phyloP scores from a whole-genome alignment of 1,140 invertebrate species.

The Colletes latitarsis region DNA sequence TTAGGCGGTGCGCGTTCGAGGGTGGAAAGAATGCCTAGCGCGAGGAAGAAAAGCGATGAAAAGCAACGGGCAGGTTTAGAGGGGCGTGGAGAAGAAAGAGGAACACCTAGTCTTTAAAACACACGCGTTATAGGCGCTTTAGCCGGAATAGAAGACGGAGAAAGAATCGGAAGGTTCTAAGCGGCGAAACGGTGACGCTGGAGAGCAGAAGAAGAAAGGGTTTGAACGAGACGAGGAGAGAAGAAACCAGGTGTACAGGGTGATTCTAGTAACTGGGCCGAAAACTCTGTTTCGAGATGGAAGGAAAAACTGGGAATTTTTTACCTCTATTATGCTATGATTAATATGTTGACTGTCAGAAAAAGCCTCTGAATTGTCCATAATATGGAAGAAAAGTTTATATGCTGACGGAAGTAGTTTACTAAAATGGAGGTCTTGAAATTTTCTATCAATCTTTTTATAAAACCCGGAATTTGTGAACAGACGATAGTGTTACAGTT shows the following conservation, averaged over 20 bases:
- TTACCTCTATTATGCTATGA: too few relatives aligned
- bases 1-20: slow-evolving; percentile 13
- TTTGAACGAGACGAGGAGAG: not conserved
- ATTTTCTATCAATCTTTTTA: too few relatives aligned
- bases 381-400: too few relatives aligned
- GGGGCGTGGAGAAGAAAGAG: slow-evolving; percentile 39
- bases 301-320: too few relatives aligned
- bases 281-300: too few relatives aligned
- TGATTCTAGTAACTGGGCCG: too few relatives aligned
- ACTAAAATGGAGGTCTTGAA: too few relatives aligned
- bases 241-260: not conserved
- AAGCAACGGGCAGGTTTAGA: not conserved
- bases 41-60: not conserved
- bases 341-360: too few relatives aligned
- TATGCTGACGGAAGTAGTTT: too few relatives aligned
- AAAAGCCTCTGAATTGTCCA: too few relatives aligned
- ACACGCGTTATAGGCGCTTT: slow-evolving; percentile 7
- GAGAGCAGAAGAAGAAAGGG: slow-evolving; percentile 2
- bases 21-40: slow-evolving; percentile 26
- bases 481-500: too few relatives aligned
- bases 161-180: slow-evolving; percentile 24
- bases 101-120: slow-evolving; percentile 39
- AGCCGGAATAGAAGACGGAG: not conserved
- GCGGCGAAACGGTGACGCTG: not conserved
- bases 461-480: too few relatives aligned